Percentiles rank a stretch among this genome's conserved stretches.
phyloP scores from a whole-genome alignment of 2,888 invertebrate genomes.

The Pheosia tremula region DNA sequence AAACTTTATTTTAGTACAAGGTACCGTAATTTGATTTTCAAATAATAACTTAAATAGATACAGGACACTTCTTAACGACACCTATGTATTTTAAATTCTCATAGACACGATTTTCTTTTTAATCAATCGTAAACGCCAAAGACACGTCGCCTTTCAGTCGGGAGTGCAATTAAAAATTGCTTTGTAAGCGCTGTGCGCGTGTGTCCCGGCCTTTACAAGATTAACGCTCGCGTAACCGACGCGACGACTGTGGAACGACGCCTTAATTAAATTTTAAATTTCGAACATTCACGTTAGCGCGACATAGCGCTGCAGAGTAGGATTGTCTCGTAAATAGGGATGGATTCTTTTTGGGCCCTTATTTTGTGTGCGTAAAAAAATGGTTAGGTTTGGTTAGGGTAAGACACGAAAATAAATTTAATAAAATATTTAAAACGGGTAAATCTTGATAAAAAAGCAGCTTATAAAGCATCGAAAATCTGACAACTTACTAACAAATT shows the following conservation, averaged over 20 bases:
- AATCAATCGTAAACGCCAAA: slow-evolving; percentile 73
- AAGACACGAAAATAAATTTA: background rate
- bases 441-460: too few relatives aligned
- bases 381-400: too few relatives aligned
- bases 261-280: slow-evolving; percentile 74
- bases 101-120: slow-evolving; percentile 57
- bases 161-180: slow-evolving; percentile 74
- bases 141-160: slow-evolving; percentile 60
- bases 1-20: too few relatives aligned
- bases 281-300: slow-evolving; percentile 58
- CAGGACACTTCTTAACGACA: background rate
- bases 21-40: too few relatives aligned
- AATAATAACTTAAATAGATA: too few relatives aligned
- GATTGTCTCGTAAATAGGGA: slow-evolving; percentile 37
- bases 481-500: too few relatives aligned
- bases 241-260: slow-evolving; percentile 44
- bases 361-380: too few relatives aligned
- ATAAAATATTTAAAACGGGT: slow-evolving; percentile 15
- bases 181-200: slow-evolving; percentile 64
- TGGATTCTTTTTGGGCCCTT: slow-evolving; percentile 5
- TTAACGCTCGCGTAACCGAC: slow-evolving; percentile 62
- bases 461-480: too few relatives aligned
- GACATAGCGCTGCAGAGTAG: slow-evolving; percentile 32
- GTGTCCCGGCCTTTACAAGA: slow-evolving; percentile 66
- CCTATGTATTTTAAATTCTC: background rate